Conservation (phyloP, 2,113 vertebrate species). For the Stercorarius parasiticus region DNA sequence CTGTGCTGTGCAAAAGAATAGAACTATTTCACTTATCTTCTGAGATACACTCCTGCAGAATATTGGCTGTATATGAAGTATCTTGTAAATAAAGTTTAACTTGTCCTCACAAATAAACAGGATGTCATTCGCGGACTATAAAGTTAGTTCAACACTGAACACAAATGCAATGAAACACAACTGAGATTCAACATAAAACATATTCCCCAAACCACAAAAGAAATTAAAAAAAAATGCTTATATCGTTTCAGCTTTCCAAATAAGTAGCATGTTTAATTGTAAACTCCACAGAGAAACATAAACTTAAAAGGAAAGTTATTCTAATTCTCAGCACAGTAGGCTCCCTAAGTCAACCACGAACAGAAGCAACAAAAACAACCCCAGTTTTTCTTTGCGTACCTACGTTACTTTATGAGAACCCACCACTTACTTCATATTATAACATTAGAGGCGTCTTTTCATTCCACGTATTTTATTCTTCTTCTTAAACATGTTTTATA, state of each 20-base stretch:
- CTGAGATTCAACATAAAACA: not conserved
- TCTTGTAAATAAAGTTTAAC: not conserved
- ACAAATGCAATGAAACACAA: not conserved
- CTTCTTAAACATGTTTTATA: not conserved
- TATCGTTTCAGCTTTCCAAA: not conserved
- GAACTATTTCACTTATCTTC: not conserved
- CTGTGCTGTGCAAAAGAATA: not conserved
- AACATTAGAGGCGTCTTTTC: not conserved
- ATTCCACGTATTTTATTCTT: not conserved
- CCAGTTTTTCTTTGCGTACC: not conserved
- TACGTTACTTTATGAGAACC: not conserved
- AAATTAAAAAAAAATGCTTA: not conserved
- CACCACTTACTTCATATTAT: not conserved
- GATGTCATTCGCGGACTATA: not conserved
- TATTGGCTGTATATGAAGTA: not conserved
- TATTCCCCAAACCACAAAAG: not conserved
- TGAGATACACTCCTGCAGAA: not conserved
- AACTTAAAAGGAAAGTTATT: not conserved
- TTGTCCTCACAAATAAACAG: not conserved
- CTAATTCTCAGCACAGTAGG: not conserved
- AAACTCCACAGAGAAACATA: not conserved
- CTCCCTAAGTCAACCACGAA: not conserved
- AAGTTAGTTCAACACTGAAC: not conserved
- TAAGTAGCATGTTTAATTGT: not conserved
- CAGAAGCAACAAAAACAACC: not conserved